phyloP scores from a whole-genome alignment of 2,797 vertebrate genomes.

The Enteromius radiatus region DNA sequence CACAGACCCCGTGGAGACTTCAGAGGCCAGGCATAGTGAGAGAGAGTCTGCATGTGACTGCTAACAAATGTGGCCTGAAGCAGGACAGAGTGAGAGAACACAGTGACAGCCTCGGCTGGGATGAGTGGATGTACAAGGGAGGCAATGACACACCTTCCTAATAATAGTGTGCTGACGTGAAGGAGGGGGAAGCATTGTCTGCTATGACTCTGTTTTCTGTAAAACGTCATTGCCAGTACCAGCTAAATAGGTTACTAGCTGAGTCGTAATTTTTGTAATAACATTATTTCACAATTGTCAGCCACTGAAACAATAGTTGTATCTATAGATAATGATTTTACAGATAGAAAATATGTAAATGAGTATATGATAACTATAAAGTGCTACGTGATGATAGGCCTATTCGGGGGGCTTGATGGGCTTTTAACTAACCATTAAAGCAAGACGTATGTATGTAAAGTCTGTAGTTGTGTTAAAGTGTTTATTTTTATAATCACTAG shows the following conservation, averaged over 20 bases:
- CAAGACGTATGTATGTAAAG: background rate
- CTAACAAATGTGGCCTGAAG: conserved; percentile 6
- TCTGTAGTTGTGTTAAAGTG: background rate
- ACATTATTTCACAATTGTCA: background rate
- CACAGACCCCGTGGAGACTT: background rate
- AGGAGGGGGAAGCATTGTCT: background rate
- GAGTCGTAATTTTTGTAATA: background rate
- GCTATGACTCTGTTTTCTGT: background rate
- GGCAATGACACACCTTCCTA: background rate
- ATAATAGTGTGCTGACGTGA: background rate
- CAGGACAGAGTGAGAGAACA: background rate
- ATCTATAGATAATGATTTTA: background rate
- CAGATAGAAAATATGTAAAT: background rate
- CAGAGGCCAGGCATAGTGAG: too few species aligned
- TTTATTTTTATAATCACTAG: background rate
- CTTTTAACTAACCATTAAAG: background rate
- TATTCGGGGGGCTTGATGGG: too few species aligned
- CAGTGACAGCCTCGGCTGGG: background rate
- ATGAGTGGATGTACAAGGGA: background rate
- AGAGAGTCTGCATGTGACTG: background rate
- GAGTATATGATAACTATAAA: background rate
- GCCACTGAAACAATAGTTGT: background rate
- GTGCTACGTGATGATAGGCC: background rate
- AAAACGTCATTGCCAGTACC: background rate
- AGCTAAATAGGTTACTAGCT: background rate